A percentile compares a stretch with the other conserved stretches of the same genome.
Evolutionary conservation across 2,113 vertebrate species (phyloP).

Genomic region (Erythrolamprus reginae): DNA sequence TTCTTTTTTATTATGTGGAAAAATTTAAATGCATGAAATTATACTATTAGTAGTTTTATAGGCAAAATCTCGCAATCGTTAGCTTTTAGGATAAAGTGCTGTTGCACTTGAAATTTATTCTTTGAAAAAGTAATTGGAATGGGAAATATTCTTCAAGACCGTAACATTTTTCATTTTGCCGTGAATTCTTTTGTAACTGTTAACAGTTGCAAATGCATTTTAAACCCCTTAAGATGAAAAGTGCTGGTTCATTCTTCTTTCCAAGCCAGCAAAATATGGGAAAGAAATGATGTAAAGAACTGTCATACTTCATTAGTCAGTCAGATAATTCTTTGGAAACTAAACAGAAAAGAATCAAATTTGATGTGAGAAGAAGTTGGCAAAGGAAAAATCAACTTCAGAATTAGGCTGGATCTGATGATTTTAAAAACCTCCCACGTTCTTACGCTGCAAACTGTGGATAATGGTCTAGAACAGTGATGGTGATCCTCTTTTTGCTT

Average conservation of each 20-base stretch:
- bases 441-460: neutral
- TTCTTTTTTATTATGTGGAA: neutral
- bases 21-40: neutral
- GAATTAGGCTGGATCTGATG: neutral
- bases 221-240: neutral
- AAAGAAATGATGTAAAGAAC: neutral
- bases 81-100: neutral
- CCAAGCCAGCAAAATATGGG: neutral
- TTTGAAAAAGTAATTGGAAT: neutral
- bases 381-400: neutral
- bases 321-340: neutral
- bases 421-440: neutral
- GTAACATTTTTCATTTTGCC: neutral
- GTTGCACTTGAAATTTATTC: neutral
- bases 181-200: neutral
- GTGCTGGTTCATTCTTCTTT: neutral
- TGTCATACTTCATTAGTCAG: neutral
- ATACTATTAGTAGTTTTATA: neutral
- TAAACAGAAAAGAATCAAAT: neutral
- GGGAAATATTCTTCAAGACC: neutral
- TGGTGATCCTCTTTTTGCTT: too few relatives aligned
- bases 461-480: neutral
- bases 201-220: neutral
- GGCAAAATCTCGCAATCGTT: neutral
- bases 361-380: neutral